phyloP scores from a whole-genome alignment of 2,113 vertebrate genomes.

The Tonatia bakeri region DNA sequence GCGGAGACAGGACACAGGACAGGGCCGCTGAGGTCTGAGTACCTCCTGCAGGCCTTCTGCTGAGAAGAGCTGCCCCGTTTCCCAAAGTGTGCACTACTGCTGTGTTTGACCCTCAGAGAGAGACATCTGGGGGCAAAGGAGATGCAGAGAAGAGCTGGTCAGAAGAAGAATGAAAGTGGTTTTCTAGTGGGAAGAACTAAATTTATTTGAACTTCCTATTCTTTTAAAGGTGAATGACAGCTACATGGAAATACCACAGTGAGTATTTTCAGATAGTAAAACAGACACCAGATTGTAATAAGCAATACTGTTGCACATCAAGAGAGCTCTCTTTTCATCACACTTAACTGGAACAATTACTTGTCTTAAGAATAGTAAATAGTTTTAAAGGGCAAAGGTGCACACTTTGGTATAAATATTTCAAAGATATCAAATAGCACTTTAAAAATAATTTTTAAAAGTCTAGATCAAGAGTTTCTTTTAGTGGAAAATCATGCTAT shows the following conservation, averaged over 20 bases:
- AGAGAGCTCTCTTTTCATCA: neutral
- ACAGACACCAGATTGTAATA: neutral
- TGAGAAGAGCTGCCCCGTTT: neutral
- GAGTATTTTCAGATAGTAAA: neutral
- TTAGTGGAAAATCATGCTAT: conserved; percentile 9
- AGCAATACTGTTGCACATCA: neutral
- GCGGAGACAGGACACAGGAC: neutral
- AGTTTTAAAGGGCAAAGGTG: neutral
- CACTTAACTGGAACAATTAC: conserved; percentile 6
- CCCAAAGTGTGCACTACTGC: neutral
- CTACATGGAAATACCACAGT: neutral
- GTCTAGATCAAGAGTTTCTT: neutral
- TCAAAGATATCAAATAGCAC: conserved; percentile 2
- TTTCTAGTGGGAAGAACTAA: neutral
- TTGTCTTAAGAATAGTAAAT: neutral
- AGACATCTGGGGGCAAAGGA: neutral
- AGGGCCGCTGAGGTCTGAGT: too few species aligned
- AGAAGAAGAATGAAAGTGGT: conserved; percentile 26
- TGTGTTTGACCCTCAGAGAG: neutral
- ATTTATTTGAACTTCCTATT: neutral
- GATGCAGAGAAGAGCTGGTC: neutral
- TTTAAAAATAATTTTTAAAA: conserved; percentile 18
- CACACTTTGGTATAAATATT: neutral
- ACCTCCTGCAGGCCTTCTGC: neutral
- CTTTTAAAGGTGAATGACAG: neutral